phyloP scores from a whole-genome alignment of 2,113 vertebrate genomes.

The Oncorhynchus kisutch region DNA sequence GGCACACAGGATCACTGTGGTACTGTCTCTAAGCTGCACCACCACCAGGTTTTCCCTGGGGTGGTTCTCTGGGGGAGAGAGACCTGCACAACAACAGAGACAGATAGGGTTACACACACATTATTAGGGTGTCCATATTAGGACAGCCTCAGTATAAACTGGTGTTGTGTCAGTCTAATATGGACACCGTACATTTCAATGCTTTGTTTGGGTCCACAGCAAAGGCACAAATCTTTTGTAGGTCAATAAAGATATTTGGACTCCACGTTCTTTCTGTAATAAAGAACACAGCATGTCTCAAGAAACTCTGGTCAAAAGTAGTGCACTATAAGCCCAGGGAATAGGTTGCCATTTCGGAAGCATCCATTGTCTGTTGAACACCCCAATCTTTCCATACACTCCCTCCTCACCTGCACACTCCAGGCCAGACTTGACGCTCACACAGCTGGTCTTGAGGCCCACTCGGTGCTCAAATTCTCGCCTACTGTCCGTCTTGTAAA shows the following conservation, averaged over 20 bases:
- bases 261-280: too few species aligned
- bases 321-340: too few species aligned
- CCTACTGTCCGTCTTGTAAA: conserved; percentile 83
- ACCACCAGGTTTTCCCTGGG: conserved; percentile 81
- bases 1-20: conserved; percentile 80
- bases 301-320: too few species aligned
- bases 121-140: too few species aligned
- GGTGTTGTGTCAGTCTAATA: too few species aligned
- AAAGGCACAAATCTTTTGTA: not conserved
- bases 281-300: too few species aligned
- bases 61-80: conserved; percentile 83
- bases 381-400: not conserved
- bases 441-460: conserved; percentile 78
- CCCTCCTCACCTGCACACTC: conserved; percentile 84
- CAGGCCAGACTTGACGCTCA: conserved; percentile 79
- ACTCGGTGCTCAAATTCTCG: conserved; percentile 82
- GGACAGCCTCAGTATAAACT: too few species aligned
- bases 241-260: not conserved
- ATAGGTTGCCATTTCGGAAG: too few species aligned
- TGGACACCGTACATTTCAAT: too few species aligned
- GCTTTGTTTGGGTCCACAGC: too few species aligned
- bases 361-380: not conserved
- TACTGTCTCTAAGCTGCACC: conserved; percentile 76
- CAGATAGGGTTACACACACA: not conserved
- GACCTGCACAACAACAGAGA: conserved; percentile 63